A percentile compares a stretch with the other conserved stretches of the same genome.
Conservation (phyloP, 2,113 vertebrate species). For the Emberiza fucata region DNA sequence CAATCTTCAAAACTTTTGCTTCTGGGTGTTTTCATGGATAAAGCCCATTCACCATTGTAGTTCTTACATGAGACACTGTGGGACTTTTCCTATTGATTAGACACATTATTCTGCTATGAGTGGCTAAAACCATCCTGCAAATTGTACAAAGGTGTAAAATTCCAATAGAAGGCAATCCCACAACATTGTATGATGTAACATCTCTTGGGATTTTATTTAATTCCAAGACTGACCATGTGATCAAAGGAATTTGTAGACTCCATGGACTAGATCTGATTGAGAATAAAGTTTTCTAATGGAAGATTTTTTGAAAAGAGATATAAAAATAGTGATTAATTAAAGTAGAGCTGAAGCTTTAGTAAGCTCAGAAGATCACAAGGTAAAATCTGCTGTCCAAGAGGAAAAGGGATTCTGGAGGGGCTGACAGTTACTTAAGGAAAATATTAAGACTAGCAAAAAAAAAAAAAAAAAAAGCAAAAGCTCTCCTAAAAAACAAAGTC, state of each 20-base stretch:
- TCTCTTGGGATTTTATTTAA: not conserved
- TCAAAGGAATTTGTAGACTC: not conserved
- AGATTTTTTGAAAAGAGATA: not conserved
- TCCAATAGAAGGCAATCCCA: not conserved
- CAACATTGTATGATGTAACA: not conserved
- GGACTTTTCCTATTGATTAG: not conserved
- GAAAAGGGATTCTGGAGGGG: not conserved
- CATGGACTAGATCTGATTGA: not conserved
- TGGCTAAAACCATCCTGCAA: not conserved
- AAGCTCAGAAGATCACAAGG: slow-evolving; percentile 1
- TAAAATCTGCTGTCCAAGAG: not conserved
- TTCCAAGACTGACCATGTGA: not conserved
- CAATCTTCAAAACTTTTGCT: not conserved
- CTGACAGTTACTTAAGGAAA: not conserved
- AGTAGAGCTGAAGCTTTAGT: not conserved
- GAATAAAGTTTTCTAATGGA: not conserved
- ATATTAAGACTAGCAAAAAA: not conserved
- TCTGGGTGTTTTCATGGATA: not conserved
- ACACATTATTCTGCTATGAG: not conserved
- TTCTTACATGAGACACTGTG: not conserved
- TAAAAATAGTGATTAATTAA: not conserved
- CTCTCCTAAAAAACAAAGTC: not conserved
- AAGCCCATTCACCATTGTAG: not conserved
- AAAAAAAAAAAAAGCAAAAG: not conserved
- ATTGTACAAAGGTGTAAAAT: not conserved